Base-by-base conservation (phyloP, 2,888 invertebrate species). In the Ichneumoninae sp. region DNA sequence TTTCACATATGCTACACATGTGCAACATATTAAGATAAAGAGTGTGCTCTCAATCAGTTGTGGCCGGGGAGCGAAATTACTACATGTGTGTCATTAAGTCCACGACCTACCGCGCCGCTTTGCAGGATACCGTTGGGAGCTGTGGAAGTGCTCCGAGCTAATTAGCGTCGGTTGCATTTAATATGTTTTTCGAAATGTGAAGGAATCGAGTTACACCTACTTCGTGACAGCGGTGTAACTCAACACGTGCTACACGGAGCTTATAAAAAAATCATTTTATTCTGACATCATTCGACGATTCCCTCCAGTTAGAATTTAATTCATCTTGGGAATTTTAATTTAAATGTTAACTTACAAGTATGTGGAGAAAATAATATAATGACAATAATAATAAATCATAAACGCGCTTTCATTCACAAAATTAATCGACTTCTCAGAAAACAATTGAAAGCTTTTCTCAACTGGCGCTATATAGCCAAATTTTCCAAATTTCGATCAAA, bases 141-240 rank as follows among this genome's bases (percentile, higher is more conserved):
- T 83, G 85, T 88, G 83, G 87, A 85, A 87, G 76, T 84, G 77
- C 86, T 83, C 66, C 68, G 81, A 79, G 77, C 85, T 88, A 88
- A 90, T 90, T 88, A 86, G 78, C 76, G 80, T 60, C 54, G 63
- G 54, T 81, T 50, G 70, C 52, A 83, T 73, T 65, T 52, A 36
- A 86, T 77, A 54, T 44, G 52, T 69, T 60, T 33, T 63, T 75
- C 30, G 30, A 57, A 66, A 76, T 81, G n/a, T 16, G 30, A 54
- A n/a, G 47, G 30, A 44, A 44, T 63, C 10, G 6, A 44, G n/a
- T 8, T 8, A 7, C 13, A 13, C 30, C 60, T 33, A 26, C 40
- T 7, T 10, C 16, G 0, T n/a, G 6, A 60, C 10, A 22, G 22
- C 6, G 36, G 4, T 22, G 26, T 13, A 22, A 36, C 13, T 33